phyloP scores from a whole-genome alignment of 1,140 invertebrate species.

The Tyrophagus putrescentiae region DNA sequence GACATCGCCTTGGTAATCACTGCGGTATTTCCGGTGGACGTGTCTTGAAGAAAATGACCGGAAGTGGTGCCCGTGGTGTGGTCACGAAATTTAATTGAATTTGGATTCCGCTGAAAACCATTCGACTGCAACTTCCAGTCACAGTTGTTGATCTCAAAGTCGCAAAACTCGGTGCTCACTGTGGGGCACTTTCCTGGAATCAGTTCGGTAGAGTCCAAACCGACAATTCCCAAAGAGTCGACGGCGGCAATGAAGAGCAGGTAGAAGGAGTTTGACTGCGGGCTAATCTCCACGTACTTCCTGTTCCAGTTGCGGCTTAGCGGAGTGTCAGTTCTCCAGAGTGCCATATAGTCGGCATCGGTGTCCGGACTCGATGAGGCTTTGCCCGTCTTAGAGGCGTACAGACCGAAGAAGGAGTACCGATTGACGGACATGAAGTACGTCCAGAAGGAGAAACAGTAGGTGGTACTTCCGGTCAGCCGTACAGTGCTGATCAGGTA shows the following conservation, averaged over 20 bases:
- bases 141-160: constrained; percentile 2
- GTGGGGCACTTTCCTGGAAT: neutral
- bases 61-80: neutral
- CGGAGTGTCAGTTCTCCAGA: neutral
- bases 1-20: neutral
- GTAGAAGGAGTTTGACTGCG: neutral
- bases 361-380: neutral
- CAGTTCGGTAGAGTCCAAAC: constrained; percentile 8
- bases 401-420: neutral
- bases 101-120: neutral
- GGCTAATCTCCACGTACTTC: neutral
- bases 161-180: neutral
- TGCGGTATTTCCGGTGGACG: neutral
- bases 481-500: neutral
- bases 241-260: neutral
- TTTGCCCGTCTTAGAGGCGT: neutral
- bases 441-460: constrained; percentile 4
- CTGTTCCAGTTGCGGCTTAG: neutral
- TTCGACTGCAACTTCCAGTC: neutral
- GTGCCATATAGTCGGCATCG: neutral
- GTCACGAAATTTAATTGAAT: neutral
- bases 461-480: neutral
- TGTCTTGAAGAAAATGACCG: neutral
- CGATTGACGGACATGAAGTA: neutral
- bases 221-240: neutral